phyloP scores from a whole-genome alignment of 2,113 vertebrate species.

The Alosa alosa region DNA sequence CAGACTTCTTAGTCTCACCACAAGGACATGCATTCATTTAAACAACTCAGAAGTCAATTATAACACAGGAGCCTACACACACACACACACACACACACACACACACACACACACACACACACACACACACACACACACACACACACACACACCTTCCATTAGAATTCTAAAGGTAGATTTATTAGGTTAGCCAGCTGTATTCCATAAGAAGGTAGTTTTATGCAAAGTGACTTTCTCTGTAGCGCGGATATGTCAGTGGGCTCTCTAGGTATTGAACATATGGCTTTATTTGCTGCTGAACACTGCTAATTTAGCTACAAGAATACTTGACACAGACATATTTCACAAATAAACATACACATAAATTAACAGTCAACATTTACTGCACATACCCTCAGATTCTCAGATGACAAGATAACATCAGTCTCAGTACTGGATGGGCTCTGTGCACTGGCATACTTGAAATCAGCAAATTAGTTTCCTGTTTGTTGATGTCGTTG shows the following conservation, averaged over 20 bases:
- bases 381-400: too few relatives aligned
- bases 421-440: too few relatives aligned
- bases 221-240: not conserved
- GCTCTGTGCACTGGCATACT: too few relatives aligned
- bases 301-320: too few relatives aligned
- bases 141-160: not conserved
- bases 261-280: not conserved
- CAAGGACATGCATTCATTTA: not conserved
- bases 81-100: not conserved
- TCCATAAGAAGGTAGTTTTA: not conserved
- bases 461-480: too few relatives aligned
- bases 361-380: too few relatives aligned
- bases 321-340: too few relatives aligned
- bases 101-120: not conserved
- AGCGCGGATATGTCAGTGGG: too few relatives aligned
- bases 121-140: not conserved
- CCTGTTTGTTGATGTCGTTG: too few relatives aligned
- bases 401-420: too few relatives aligned
- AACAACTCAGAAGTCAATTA: not conserved
- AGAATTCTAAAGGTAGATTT: not conserved
- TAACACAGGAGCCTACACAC: not conserved
- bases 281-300: too few relatives aligned
- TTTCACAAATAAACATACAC: too few relatives aligned
- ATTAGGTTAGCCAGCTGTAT: not conserved
- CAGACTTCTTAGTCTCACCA: not conserved